Conservation (phyloP, 2,888 invertebrate species). For the Serrognathus titanus region DNA sequence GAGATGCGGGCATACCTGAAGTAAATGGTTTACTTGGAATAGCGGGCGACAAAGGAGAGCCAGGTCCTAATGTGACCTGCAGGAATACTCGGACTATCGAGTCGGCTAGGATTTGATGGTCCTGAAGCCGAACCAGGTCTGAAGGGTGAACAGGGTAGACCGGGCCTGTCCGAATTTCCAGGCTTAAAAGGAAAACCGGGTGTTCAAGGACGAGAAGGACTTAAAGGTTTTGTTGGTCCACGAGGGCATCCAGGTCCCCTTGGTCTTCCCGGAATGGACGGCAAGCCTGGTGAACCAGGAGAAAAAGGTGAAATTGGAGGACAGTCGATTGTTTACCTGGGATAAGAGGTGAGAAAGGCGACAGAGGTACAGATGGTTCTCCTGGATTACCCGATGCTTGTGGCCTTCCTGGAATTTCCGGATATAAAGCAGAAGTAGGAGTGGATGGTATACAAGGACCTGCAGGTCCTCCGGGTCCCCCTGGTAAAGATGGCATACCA, state of each 20-base stretch:
- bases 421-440: constrained; percentile 66
- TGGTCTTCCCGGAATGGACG: constrained; percentile 65
- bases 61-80: constrained; percentile 71
- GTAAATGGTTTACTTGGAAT: constrained; percentile 56
- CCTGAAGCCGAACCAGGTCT: constrained; percentile 64
- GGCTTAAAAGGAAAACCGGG: constrained; percentile 71
- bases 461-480: constrained; percentile 65
- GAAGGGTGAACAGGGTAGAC: constrained; percentile 58
- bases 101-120: constrained; percentile 61
- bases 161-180: constrained; percentile 66
- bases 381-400: constrained; percentile 67
- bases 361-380: constrained; percentile 65
- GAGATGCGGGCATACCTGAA: constrained; percentile 59
- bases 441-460: constrained; percentile 63
- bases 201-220: constrained; percentile 60
- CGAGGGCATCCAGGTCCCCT: constrained; percentile 57
- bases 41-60: constrained; percentile 73
- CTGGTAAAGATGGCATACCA: constrained; percentile 57
- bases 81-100: constrained; percentile 62
- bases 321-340: constrained; percentile 63
- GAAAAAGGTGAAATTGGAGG: constrained; percentile 66
- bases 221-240: constrained; percentile 56
- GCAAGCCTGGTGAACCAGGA: constrained; percentile 60
- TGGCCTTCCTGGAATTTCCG: constrained; percentile 70
- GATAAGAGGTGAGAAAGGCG: constrained; percentile 69